Conservation (phyloP, 2,797 vertebrate genomes). For the Phrynocephalus guinanensis region DNA sequence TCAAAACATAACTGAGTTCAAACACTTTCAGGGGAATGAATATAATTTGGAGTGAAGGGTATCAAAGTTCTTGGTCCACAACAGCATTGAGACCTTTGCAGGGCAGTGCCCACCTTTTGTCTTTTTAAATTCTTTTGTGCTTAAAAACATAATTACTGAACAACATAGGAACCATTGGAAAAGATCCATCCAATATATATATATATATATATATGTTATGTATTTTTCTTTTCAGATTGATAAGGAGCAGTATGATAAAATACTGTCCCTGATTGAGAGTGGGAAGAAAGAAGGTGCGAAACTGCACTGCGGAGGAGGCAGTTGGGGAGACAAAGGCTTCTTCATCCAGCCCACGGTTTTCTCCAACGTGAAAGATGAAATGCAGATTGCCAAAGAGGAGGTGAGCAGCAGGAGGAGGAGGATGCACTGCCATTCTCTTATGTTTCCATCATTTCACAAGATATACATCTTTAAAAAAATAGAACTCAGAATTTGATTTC, state of each 20-base stretch:
- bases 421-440: background rate
- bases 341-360: constrained; percentile 91
- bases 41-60: background rate
- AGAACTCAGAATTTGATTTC: too few species aligned
- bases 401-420: constrained; percentile 69
- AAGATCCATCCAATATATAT: background rate
- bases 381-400: constrained; percentile 92
- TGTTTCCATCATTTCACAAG: constrained; percentile 13
- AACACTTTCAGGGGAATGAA: background rate
- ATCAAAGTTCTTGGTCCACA: background rate
- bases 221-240: constrained; percentile 80
- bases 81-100: background rate
- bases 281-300: constrained; percentile 90
- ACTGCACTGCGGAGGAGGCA: constrained; percentile 86
- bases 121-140: background rate
- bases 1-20: background rate
- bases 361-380: constrained; percentile 88
- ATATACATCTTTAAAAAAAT: background rate
- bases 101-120: background rate
- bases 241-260: constrained; percentile 85
- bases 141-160: constrained; percentile 23
- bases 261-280: constrained; percentile 88
- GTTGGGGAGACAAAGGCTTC: constrained; percentile 85
- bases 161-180: background rate
- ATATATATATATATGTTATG: background rate